phyloP scores from a whole-genome alignment of 2,113 vertebrate species.

The Eptatretus burgeri region DNA sequence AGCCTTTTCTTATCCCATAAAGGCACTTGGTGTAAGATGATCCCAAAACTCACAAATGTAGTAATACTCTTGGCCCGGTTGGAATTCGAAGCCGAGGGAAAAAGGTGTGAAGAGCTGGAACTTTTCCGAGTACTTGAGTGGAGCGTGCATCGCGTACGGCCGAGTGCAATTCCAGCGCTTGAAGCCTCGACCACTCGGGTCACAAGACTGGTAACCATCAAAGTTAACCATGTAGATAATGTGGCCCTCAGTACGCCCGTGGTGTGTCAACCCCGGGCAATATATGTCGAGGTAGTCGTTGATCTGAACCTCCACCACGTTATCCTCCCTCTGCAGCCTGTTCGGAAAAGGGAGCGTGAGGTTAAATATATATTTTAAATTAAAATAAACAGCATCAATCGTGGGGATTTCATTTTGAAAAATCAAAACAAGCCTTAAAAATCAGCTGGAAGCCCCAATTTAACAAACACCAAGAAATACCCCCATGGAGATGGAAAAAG shows the following conservation, averaged over 20 bases:
- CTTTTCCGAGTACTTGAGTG: constrained; percentile 94
- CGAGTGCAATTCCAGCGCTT: constrained; percentile 98
- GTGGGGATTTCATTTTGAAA: not conserved
- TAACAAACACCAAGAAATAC: too few species aligned
- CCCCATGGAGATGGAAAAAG: not conserved
- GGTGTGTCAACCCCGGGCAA: constrained; percentile 21
- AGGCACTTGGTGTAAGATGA: too few species aligned
- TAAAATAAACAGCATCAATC: not conserved
- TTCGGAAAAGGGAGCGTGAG: not conserved
- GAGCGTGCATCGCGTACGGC: constrained; percentile 69
- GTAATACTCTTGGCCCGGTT: constrained; percentile 90
- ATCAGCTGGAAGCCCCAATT: not conserved
- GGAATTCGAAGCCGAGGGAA: constrained; percentile 91
- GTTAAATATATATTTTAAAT: not conserved
- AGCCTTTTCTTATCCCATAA: too few species aligned
- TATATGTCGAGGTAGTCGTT: constrained; percentile 32
- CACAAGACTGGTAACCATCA: constrained; percentile 87
- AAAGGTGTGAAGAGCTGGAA: constrained; percentile 99
- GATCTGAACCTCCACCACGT: constrained; percentile 20
- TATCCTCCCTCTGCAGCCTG: constrained; percentile 23
- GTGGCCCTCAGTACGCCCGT: constrained; percentile 42
- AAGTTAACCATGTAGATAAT: constrained; percentile 99
- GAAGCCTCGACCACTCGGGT: constrained; percentile 89
- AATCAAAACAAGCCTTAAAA: not conserved
- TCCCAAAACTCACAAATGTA: constrained; percentile 61